Evolutionary conservation across 2,797 vertebrate genomes (phyloP).

Genomic region (Hipposideros larvatus): DNA sequence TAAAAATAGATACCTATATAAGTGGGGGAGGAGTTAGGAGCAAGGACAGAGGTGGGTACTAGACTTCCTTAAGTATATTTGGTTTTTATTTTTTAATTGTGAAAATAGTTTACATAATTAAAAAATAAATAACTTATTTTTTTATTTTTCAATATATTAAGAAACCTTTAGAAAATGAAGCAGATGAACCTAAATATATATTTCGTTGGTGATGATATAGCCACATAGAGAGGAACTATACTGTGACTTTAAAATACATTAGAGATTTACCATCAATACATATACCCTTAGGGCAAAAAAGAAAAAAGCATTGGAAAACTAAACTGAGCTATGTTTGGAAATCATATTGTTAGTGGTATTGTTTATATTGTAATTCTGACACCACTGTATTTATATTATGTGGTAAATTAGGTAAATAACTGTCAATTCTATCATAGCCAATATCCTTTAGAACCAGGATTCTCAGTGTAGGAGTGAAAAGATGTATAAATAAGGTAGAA

Average conservation of each 20-base stretch:
- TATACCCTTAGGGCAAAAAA: background rate
- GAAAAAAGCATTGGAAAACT: background rate
- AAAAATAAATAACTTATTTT: background rate
- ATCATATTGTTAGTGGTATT: background rate
- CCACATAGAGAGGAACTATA: background rate
- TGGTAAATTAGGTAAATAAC: background rate
- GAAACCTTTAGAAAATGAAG: background rate
- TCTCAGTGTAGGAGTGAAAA: background rate
- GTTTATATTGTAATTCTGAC: background rate
- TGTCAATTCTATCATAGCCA: background rate
- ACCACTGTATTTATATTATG: background rate
- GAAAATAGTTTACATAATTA: background rate
- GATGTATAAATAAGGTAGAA: background rate
- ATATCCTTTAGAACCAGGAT: background rate
- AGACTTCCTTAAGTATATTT: background rate
- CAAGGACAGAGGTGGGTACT: background rate
- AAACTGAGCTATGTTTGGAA: constrained; percentile 17
- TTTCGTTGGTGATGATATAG: background rate
- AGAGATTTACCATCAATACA: background rate
- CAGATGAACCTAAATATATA: background rate
- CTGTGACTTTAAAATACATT: background rate
- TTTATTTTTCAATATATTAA: background rate
- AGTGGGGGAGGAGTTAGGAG: background rate
- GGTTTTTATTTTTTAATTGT: constrained; percentile 1
- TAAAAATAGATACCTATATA: background rate